Conservation (phyloP, 2,113 vertebrate species). For the Poecilia latipinna region DNA sequence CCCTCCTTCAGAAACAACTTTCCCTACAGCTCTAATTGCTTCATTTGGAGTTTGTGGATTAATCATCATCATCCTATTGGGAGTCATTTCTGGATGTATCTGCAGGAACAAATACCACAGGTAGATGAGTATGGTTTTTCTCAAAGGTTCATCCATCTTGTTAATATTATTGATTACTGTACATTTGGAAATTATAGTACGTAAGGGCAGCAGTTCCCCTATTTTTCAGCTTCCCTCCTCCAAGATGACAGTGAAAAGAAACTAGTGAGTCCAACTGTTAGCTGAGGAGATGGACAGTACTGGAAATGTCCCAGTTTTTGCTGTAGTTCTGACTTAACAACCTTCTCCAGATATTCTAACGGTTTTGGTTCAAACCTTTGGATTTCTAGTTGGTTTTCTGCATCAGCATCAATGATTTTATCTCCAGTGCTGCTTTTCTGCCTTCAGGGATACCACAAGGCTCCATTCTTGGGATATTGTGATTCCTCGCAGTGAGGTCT, state of each 20-base stretch:
- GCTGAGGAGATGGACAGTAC: no score
- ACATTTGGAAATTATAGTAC: not conserved
- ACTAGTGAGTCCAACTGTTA: no score
- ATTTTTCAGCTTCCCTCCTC: not conserved
- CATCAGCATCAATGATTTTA: no score
- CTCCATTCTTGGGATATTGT: no score
- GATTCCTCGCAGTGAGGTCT: no score
- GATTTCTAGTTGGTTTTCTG: no score
- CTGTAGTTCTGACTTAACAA: no score
- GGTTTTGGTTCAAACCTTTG: no score
- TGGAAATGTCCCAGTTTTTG: no score
- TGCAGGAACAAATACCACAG: not conserved
- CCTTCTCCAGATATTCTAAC: no score
- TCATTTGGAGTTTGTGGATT: not conserved
- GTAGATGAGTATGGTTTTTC: not conserved
- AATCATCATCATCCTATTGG: not conserved
- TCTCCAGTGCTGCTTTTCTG: no score
- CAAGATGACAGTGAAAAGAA: not conserved
- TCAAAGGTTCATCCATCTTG: not conserved
- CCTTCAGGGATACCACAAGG: no score
- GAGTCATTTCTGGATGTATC: not conserved
- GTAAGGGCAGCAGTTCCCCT: not conserved
- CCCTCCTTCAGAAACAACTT: not conserved
- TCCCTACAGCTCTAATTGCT: rapidly evolving
- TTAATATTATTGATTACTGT: not conserved